phyloP scores from a whole-genome alignment of 2,888 invertebrate genomes.

The Callosobruchus maculatus region DNA sequence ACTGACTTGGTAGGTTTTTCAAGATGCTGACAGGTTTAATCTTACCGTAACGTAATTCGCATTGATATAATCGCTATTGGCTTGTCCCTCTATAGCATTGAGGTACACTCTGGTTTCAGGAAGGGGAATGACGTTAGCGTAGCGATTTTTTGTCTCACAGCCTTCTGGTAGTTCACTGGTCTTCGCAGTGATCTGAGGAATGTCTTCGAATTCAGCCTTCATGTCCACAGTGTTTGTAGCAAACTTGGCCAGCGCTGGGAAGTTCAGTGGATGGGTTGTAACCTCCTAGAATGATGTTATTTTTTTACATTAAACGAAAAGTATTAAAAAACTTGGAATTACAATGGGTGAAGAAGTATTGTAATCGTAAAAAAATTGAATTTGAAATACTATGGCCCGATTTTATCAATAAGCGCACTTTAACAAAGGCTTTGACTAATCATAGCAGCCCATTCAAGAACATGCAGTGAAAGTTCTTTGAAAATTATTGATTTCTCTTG shows the following conservation, averaged over 20 bases:
- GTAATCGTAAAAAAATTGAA: too few relatives aligned
- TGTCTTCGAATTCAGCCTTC: conserved; percentile 76
- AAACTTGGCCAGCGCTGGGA: conserved; percentile 73
- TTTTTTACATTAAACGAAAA: too few relatives aligned
- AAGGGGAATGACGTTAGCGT: conserved; percentile 91
- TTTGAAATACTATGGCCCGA: too few relatives aligned
- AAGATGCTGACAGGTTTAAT: too few relatives aligned
- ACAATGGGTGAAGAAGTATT: too few relatives aligned
- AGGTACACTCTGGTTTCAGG: conserved; percentile 86
- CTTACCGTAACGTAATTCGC: conserved; percentile 89
- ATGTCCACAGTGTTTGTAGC: conserved; percentile 67
- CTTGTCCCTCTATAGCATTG: conserved; percentile 66
- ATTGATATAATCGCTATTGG: conserved; percentile 86
- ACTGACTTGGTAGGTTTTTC: too few relatives aligned
- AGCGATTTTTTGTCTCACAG: conserved; percentile 86
- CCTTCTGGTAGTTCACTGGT: conserved; percentile 82
- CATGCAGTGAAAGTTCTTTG: too few relatives aligned
- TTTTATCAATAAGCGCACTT: too few relatives aligned
- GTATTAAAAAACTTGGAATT: too few relatives aligned
- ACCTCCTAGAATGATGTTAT: conserved; percentile 50
- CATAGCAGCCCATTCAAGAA: too few relatives aligned
- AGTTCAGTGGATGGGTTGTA: conserved; percentile 72
- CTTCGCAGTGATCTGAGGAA: conserved; percentile 73
- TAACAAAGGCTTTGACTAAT: too few relatives aligned
- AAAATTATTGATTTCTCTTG: too few relatives aligned